Conservation (phyloP, 2,797 vertebrate species). For the Valencia hispanica region DNA sequence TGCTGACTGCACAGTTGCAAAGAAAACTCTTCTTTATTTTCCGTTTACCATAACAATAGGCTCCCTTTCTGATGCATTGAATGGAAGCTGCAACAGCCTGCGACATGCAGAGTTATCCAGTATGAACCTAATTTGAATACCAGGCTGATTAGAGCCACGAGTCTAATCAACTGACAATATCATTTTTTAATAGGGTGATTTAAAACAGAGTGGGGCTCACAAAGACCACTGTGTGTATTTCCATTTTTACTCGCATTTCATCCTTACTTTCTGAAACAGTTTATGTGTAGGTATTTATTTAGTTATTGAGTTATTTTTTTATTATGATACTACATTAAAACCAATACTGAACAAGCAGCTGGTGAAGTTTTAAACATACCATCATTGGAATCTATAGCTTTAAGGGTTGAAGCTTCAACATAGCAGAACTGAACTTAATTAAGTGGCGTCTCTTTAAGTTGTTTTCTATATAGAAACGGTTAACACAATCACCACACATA, state of each 20-base stretch:
- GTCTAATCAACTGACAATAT: constrained; percentile 14
- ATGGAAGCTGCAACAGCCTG: background rate
- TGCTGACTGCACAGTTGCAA: background rate
- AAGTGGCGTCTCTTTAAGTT: background rate
- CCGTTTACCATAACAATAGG: background rate
- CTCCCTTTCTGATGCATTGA: background rate
- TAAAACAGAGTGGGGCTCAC: background rate
- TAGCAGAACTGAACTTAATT: background rate
- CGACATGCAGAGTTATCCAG: constrained; percentile 16
- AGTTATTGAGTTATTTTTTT: constrained; percentile 8
- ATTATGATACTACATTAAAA: background rate
- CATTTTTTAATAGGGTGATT: constrained; percentile 12
- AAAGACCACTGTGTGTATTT: constrained; percentile 3
- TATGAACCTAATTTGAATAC: constrained; percentile 17
- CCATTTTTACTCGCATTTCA: constrained; percentile 8
- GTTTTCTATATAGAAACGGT: no score
- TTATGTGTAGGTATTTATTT: constrained; percentile 18
- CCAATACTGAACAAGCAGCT: background rate
- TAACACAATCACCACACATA: no score
- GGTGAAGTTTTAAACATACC: background rate
- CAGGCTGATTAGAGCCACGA: constrained; percentile 12
- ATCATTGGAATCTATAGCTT: background rate
- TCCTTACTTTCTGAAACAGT: constrained; percentile 1
- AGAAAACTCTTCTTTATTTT: constrained; percentile 2
- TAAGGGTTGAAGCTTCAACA: background rate